Conservation (phyloP, 2,797 vertebrate genomes). For the Artibeus lituratus region DNA sequence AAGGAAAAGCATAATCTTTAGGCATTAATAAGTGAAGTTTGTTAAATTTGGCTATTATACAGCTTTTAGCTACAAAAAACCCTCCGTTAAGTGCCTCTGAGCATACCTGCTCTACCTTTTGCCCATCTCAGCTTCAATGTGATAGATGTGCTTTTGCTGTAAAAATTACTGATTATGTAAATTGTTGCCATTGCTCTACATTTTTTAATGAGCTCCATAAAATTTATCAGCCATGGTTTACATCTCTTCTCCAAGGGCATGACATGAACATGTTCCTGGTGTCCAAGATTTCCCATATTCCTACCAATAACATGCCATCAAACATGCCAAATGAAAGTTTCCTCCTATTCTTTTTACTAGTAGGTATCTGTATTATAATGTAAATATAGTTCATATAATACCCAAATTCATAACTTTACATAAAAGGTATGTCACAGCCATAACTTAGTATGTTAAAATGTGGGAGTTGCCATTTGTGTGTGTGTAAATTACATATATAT, state of each 20-base stretch:
- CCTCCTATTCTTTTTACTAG: not conserved
- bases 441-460: not conserved
- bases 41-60: not conserved
- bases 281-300: not conserved
- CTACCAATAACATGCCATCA: not conserved
- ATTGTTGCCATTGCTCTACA: too few species aligned
- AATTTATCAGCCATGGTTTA: not conserved
- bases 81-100: not conserved
- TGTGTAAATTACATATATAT: not conserved
- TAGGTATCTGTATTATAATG: not conserved
- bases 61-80: not conserved
- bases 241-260: not conserved
- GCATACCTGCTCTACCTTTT: rapidly evolving
- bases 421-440: not conserved
- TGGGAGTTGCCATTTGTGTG: not conserved
- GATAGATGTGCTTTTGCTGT: not conserved
- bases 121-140: not conserved
- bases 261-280: not conserved
- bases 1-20: not conserved
- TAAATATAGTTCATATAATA: not conserved
- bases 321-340: not conserved
- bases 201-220: not conserved
- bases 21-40: not conserved
- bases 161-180: not conserved
- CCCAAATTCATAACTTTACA: not conserved